Conservation (phyloP, 2,888 invertebrate species). For the Amorpha juglandis region DNA sequence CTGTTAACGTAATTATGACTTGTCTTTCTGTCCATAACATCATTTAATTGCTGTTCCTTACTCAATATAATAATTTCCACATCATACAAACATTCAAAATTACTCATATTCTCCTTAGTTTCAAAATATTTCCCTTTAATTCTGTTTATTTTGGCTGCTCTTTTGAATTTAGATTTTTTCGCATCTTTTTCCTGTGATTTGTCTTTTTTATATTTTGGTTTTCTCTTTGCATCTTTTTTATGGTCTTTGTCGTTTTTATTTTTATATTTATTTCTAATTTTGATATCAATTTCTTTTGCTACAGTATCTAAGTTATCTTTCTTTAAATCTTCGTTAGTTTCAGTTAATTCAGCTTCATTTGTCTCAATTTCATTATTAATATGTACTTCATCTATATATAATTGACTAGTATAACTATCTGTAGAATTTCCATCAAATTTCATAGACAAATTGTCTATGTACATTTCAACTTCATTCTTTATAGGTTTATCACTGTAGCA, state of each 20-base stretch:
- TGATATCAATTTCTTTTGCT: neutral
- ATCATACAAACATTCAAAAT: conserved; percentile 40
- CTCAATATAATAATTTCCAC: conserved; percentile 39
- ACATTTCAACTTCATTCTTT: neutral
- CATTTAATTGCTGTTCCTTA: conserved; percentile 40
- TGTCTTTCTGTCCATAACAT: conserved; percentile 42
- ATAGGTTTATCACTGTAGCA: neutral
- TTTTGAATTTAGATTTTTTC: neutral
- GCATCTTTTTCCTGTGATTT: neutral
- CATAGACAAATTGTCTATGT: conserved; percentile 1
- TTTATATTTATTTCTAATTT: conserved; percentile 2
- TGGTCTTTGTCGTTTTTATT: neutral
- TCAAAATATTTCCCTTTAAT: conserved; percentile 35
- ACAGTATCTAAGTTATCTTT: neutral
- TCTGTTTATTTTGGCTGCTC: neutral
- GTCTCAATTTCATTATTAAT: neutral
- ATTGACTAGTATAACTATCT: neutral
- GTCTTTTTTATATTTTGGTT: neutral
- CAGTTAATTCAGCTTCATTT: neutral
- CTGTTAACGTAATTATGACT: conserved; percentile 40
- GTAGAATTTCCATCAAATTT: neutral
- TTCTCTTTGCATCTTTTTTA: neutral
- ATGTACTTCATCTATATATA: neutral
- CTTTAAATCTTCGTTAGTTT: neutral
- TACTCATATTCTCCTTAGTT: conserved; percentile 35